Evolutionary conservation across 1,140 invertebrate genomes (phyloP).

Genomic region (Drosophila tani): DNA sequence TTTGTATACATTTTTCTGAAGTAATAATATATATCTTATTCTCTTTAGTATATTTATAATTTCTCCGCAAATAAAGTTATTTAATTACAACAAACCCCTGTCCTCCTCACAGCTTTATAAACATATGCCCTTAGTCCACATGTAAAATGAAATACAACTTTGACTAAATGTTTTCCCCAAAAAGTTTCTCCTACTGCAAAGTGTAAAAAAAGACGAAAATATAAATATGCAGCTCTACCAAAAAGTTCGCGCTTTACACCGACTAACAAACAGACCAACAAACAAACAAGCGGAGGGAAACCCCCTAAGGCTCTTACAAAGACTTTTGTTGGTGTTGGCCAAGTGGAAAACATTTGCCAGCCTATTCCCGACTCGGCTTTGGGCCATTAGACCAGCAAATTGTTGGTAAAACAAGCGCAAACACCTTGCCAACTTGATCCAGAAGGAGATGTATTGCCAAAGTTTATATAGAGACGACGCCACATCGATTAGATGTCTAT

Average conservation of each 20-base stretch:
- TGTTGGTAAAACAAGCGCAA: conserved; percentile 83
- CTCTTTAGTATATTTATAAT: neutral
- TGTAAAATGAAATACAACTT: conserved; percentile 50
- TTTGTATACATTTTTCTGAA: neutral
- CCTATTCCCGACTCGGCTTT: conserved; percentile 41
- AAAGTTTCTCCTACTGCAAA: conserved; percentile 64
- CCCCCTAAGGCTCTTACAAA: conserved; percentile 42
- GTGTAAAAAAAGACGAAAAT: conserved; percentile 31
- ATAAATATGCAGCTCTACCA: conserved; percentile 39
- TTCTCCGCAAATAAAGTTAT: neutral
- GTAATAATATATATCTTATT: neutral
- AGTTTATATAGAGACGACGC: conserved; percentile 20
- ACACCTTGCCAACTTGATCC: conserved; percentile 63
- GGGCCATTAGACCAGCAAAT: conserved; percentile 71
- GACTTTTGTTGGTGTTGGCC: conserved; percentile 66
- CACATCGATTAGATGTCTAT: conserved; percentile 81
- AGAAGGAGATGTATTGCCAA: conserved; percentile 30
- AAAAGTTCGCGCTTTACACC: conserved; percentile 61
- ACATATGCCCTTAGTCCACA: conserved; percentile 41
- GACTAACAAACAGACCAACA: conserved; percentile 44
- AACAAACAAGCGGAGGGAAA: conserved; percentile 40
- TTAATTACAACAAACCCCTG: neutral
- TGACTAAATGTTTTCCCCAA: conserved; percentile 59
- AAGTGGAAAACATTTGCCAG: conserved; percentile 78
- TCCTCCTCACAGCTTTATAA: neutral